Percentiles rank a stretch among this genome's conserved stretches.
Evolutionary conservation across 2,113 vertebrate species (phyloP).

Genomic region (Poeciliopsis turrubarensis): DNA sequence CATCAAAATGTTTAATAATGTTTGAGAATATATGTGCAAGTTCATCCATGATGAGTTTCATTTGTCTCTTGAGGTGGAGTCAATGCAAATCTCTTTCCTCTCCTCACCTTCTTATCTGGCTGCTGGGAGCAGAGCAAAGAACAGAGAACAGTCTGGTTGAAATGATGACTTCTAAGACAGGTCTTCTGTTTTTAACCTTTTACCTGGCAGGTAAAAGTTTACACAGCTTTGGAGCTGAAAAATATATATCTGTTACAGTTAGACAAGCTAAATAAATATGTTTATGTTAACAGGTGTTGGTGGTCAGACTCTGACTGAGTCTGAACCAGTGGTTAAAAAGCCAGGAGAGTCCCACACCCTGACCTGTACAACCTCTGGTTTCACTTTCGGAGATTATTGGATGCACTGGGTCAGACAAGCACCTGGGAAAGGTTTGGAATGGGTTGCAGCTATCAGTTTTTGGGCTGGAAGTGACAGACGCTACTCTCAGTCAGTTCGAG

Average conservation of each 20-base stretch:
- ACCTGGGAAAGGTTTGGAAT: not conserved
- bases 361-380: slow-evolving; percentile 44
- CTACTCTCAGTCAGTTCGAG: not conserved
- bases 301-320: not conserved
- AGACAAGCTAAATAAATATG: not conserved
- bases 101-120: not conserved
- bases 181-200: slow-evolving; percentile 4
- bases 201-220: slow-evolving; percentile 4
- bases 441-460: not conserved
- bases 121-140: too few relatives aligned
- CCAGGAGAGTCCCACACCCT: slow-evolving; percentile 45
- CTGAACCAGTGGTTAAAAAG: not conserved
- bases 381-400: slow-evolving; percentile 1
- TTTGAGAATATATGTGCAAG: not conserved
- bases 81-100: not conserved
- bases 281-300: not conserved
- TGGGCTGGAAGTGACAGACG: not conserved
- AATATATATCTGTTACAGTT: not conserved
- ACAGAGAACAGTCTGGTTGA: not conserved
- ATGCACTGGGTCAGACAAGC: not conserved
- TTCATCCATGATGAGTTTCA: not conserved
- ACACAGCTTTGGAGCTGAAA: not conserved
- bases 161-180: not conserved
- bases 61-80: not conserved
- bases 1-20: not conserved